These are phyloP conservation scores for Eulemur macaco DNA, from an alignment of 2,113 vertebrate genomes.

Conservation along the genomic window DNA sequence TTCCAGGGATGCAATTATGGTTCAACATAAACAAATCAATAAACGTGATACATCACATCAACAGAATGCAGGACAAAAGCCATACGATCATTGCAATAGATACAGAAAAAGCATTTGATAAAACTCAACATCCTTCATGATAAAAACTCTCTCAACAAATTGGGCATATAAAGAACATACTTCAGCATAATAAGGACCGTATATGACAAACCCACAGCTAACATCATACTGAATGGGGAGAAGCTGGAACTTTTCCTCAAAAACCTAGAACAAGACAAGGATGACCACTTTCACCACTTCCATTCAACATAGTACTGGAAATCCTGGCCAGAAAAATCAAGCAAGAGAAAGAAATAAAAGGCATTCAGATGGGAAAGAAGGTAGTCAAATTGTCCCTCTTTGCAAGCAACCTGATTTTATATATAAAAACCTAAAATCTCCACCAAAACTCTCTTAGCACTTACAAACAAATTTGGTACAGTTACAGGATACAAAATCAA, in stretches of 20 bases:
- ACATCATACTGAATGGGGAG: neutral
- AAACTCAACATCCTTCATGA: neutral
- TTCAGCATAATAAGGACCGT: neutral
- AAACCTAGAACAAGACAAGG: neutral
- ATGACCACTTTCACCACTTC: neutral
- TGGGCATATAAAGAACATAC: neutral
- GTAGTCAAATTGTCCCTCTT: neutral
- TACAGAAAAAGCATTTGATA: neutral
- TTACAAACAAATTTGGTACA: neutral
- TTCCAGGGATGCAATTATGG: neutral
- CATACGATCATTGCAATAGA: neutral
- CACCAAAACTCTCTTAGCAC: neutral
- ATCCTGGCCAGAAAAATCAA: neutral
- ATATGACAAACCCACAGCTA: neutral
- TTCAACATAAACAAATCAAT: neutral
- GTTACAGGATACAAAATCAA: neutral
- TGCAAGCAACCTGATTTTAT: neutral
- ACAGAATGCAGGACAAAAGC: neutral
- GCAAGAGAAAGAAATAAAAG: neutral
- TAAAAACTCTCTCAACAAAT: neutral
- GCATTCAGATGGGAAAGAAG: neutral
- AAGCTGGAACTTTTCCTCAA: neutral
- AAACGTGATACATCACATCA: neutral
- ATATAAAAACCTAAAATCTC: neutral
- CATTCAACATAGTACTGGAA: neutral